phyloP scores from a whole-genome alignment of 2,888 invertebrate genomes.

The Melanostoma scalare region DNA sequence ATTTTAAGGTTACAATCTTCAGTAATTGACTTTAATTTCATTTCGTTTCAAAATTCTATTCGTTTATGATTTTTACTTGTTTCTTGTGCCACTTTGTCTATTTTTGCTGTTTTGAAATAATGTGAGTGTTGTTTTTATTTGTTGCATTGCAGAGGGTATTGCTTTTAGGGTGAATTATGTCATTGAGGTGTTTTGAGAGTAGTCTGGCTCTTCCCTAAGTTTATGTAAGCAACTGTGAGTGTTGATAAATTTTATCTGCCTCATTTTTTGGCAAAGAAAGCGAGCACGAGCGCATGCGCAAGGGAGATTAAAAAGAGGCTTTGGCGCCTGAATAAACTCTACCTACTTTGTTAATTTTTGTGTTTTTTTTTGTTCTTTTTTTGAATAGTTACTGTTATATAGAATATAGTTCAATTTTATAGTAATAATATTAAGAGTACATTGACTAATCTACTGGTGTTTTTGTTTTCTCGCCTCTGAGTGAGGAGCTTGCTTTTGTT shows the following conservation, averaged over 20 bases:
- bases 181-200: slow-evolving; percentile 57
- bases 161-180: slow-evolving; percentile 51
- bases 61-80: slow-evolving; percentile 53
- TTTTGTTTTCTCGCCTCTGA: slow-evolving; percentile 30
- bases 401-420: slow-evolving; percentile 49
- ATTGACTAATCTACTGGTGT: slow-evolving; percentile 65
- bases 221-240: slow-evolving; percentile 42
- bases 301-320: slow-evolving; percentile 25
- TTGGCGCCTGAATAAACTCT: slow-evolving; percentile 57
- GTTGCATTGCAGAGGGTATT: slow-evolving; percentile 41
- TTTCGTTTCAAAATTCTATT: slow-evolving; percentile 68
- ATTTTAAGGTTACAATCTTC: slow-evolving; percentile 66
- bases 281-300: slow-evolving; percentile 22
- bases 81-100: slow-evolving; percentile 57
- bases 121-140: slow-evolving; percentile 18
- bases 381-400: slow-evolving; percentile 35
- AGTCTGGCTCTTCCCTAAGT: slow-evolving; percentile 50
- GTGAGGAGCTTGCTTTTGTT: slow-evolving; percentile 17
- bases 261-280: slow-evolving; percentile 12
- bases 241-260: slow-evolving; percentile 13
- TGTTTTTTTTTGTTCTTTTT: too few relatives aligned
- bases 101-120: slow-evolving; percentile 24
- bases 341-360: slow-evolving; percentile 48
- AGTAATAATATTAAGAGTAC: slow-evolving; percentile 35
- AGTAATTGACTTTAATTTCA: slow-evolving; percentile 68